phyloP scores from a whole-genome alignment of 2,113 vertebrate species.

The Ptychochromis oligacanthus region DNA sequence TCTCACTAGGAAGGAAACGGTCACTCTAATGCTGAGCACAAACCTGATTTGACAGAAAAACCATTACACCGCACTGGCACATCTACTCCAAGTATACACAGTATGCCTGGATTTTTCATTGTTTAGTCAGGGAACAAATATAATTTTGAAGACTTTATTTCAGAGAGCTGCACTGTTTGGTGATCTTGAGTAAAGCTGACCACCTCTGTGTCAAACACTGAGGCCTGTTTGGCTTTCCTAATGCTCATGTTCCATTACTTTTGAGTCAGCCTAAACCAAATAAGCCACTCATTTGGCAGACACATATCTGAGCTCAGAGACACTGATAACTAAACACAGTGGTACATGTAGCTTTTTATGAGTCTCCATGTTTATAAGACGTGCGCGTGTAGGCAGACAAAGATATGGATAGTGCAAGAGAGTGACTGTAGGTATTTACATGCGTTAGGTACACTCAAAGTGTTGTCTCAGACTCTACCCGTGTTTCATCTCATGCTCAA shows the following conservation, averaged over 20 bases:
- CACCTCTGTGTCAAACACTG: background rate
- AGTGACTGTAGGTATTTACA: constrained; percentile 28
- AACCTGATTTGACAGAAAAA: background rate
- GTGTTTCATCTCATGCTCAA: constrained; percentile 58
- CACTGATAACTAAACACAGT: constrained; percentile 85
- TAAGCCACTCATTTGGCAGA: constrained; percentile 78
- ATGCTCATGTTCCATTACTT: constrained; percentile 56
- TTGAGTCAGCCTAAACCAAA: constrained; percentile 66
- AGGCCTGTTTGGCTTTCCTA: constrained; percentile 36
- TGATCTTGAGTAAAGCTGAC: constrained; percentile 23
- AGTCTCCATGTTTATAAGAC: constrained; percentile 67
- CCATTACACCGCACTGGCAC: background rate
- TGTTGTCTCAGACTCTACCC: constrained; percentile 36
- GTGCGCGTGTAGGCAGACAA: background rate
- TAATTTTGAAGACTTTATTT: constrained; percentile 1
- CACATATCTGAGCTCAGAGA: constrained; percentile 73
- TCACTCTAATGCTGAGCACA: background rate
- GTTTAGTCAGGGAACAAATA: background rate
- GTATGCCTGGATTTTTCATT: background rate
- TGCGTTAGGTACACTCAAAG: constrained; percentile 18
- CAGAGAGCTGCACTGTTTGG: background rate
- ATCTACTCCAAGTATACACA: background rate
- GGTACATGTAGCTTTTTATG: constrained; percentile 60
- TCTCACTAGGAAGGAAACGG: background rate
- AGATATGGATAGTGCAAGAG: background rate